Conservation (phyloP, 1,140 invertebrate genomes). For the Nautilus pompilius region DNA sequence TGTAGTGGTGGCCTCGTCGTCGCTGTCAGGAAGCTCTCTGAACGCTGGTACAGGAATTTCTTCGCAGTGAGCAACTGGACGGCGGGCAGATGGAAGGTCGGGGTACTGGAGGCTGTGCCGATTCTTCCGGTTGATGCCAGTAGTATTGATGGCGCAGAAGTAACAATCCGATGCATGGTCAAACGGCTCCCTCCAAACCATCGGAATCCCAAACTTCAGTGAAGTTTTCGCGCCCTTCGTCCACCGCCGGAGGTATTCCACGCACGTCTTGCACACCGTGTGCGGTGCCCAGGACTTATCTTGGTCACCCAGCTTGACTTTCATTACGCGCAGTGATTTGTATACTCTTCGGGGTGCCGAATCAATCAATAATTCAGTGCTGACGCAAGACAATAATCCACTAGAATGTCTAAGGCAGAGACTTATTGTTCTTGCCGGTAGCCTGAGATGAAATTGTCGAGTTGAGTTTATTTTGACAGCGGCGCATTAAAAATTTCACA, state of each 20-base stretch:
- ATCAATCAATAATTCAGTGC: too few species aligned
- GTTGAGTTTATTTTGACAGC: too few species aligned
- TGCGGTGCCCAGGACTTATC: neutral
- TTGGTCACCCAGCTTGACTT: neutral
- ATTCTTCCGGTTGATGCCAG: neutral
- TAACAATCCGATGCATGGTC: neutral
- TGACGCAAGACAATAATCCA: too few species aligned
- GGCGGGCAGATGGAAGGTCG: neutral
- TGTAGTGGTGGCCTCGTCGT: neutral
- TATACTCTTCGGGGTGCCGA: too few species aligned
- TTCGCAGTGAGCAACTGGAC: neutral
- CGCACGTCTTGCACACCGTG: neutral
- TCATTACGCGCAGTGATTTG: too few species aligned
- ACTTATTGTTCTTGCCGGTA: too few species aligned
- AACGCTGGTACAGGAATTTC: neutral
- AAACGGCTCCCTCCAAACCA: neutral
- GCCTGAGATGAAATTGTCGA: too few species aligned
- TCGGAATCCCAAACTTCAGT: neutral
- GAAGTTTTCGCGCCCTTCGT: neutral
- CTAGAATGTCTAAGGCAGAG: too few species aligned
- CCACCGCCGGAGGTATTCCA: neutral
- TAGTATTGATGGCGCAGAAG: neutral
- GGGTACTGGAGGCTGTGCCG: neutral
- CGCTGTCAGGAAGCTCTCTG: too few species aligned
- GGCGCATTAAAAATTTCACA: too few species aligned